Percentiles rank a stretch among this genome's conserved stretches.
Conservation (phyloP, 2,113 vertebrate genomes). For the Nannobrachium achirus region DNA sequence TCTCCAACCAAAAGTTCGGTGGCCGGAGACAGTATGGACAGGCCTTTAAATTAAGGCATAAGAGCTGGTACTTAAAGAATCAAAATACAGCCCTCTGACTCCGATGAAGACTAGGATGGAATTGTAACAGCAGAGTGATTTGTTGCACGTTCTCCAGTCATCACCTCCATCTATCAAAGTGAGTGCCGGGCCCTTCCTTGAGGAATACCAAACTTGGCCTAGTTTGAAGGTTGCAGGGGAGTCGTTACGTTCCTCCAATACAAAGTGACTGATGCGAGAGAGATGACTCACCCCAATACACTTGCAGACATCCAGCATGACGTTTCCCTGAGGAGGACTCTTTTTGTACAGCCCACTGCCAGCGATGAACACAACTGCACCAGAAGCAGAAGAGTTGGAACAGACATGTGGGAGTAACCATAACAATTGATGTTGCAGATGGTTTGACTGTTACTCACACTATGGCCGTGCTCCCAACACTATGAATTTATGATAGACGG, state of each 20-base stretch:
- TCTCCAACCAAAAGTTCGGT: too few species aligned
- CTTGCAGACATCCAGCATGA: constrained; percentile 86
- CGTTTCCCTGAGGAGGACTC: constrained; percentile 89
- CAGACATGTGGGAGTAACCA: constrained; percentile 10
- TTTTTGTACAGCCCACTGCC: constrained; percentile 91
- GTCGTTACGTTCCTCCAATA: not conserved
- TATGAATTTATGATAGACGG: too few species aligned
- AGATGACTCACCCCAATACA: constrained; percentile 88
- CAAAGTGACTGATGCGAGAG: not conserved
- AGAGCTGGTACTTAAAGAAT: too few species aligned
- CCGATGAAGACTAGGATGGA: too few species aligned
- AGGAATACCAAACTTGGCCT: not conserved
- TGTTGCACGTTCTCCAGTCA: too few species aligned
- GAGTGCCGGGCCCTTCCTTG: too few species aligned
- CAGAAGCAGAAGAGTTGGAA: constrained; percentile 40
- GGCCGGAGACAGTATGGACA: too few species aligned
- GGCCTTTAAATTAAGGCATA: too few species aligned
- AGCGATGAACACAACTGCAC: constrained; percentile 89
- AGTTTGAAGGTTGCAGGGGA: not conserved
- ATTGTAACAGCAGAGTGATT: too few species aligned
- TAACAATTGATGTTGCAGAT: constrained; percentile 10
- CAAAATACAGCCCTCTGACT: too few species aligned
- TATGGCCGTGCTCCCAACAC: not conserved
- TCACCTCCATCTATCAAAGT: too few species aligned
- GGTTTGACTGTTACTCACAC: not conserved